A percentile compares a stretch with the other conserved stretches of the same genome.
Evolutionary conservation across 2,797 vertebrate genomes (phyloP).

Genomic region (Aphelocoma californica): DNA sequence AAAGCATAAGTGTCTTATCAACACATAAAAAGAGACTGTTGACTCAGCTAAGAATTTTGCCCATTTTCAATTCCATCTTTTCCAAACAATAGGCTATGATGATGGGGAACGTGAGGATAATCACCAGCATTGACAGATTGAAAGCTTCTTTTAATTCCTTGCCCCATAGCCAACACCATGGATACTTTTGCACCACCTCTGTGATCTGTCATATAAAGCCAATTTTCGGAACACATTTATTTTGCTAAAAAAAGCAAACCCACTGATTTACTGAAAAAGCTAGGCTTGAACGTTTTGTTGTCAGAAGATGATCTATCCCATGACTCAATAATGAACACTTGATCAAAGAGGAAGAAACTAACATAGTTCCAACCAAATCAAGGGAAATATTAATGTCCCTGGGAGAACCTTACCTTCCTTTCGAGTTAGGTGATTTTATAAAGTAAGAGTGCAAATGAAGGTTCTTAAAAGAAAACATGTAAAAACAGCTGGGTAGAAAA

Average conservation of each 20-base stretch:
- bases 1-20: neutral
- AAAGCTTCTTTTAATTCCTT: neutral
- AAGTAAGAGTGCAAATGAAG: conserved; percentile 63
- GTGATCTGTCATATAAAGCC: neutral
- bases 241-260: neutral
- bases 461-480: conserved; percentile 52
- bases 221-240: neutral
- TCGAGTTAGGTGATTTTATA: conserved; percentile 70
- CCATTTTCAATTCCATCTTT: neutral
- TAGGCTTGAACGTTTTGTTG: neutral
- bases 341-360: neutral
- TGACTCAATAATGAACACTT: neutral
- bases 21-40: neutral
- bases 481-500: conserved; percentile 71
- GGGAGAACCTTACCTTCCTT: conserved; percentile 38
- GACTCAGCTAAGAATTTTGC: neutral
- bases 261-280: neutral
- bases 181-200: neutral
- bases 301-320: neutral
- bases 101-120: neutral
- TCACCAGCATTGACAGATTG: rapidly evolving
- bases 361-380: neutral
- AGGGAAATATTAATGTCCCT: neutral
- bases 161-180: neutral
- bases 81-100: neutral